These are phyloP conservation scores for Iselma pallidipennis DNA, from an alignment of 2,888 invertebrate genomes.

Conservation along the genomic window DNA sequence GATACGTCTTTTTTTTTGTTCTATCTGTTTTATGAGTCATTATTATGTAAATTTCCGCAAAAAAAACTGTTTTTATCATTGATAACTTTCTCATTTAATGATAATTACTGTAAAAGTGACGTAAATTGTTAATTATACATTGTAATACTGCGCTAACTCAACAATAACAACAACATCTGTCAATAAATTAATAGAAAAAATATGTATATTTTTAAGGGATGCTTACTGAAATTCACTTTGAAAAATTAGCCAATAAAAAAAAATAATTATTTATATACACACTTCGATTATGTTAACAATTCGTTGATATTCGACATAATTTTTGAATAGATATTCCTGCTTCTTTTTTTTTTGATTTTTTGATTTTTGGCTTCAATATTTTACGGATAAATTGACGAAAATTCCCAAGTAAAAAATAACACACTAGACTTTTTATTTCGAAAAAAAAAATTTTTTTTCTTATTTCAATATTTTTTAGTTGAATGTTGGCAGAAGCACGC, in stretches of 20 bases:
- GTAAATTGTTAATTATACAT: neutral
- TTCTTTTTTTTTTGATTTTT: too few relatives aligned
- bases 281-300: neutral
- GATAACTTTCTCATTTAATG: neutral
- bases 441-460: neutral
- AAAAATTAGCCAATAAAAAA: neutral
- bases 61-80: neutral
- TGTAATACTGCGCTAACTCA: too few relatives aligned
- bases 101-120: neutral
- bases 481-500: constrained; percentile 28
- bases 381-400: neutral
- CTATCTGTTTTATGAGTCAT: neutral
- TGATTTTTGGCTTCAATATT: too few relatives aligned
- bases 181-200: neutral
- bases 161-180: neutral
- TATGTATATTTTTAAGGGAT: neutral
- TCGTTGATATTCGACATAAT: too few relatives aligned
- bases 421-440: too few relatives aligned
- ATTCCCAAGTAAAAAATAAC: neutral
- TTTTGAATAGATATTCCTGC: neutral
- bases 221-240: neutral
- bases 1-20: too few relatives aligned
- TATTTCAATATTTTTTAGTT: neutral
- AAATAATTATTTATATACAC: neutral
- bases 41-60: neutral